Percentiles rank a stretch among this genome's conserved stretches.
Evolutionary conservation across 2,797 vertebrate genomes (phyloP).

Genomic region (Hemibagrus guttatus): DNA sequence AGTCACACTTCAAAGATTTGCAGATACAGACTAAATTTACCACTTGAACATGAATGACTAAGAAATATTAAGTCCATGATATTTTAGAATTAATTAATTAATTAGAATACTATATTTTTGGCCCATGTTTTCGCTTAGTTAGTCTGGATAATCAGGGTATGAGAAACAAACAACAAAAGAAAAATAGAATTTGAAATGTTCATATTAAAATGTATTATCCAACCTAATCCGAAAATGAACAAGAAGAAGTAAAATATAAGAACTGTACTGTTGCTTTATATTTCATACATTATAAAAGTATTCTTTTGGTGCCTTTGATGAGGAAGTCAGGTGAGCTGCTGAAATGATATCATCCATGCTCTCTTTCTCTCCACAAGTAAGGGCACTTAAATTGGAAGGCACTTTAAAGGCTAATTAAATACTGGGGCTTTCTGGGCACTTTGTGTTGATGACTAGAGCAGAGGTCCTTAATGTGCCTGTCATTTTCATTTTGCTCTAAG

Average conservation of each 20-base stretch:
- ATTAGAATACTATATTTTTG: neutral
- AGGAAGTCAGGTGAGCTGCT: neutral
- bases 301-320: neutral
- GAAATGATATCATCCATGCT: neutral
- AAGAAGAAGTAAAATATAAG: neutral
- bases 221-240: neutral
- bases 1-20: neutral
- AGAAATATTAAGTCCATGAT: neutral
- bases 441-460: slow-evolving; percentile 62
- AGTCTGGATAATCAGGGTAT: too few relatives aligned
- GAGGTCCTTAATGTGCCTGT: slow-evolving; percentile 64
- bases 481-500: slow-evolving; percentile 69
- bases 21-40: neutral
- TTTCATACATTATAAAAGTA: neutral
- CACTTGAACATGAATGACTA: neutral
- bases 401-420: slow-evolving; percentile 67
- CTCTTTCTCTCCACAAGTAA: slow-evolving; percentile 31
- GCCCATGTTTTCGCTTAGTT: neutral
- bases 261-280: neutral
- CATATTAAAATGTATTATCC: neutral
- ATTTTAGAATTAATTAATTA: slow-evolving; percentile 1
- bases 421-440: slow-evolving; percentile 61
- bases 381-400: slow-evolving; percentile 52
- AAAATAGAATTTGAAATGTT: neutral
- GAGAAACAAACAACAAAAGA: neutral